phyloP scores from a whole-genome alignment of 2,888 invertebrate species.

The Lordiphosa fenestrarum region DNA sequence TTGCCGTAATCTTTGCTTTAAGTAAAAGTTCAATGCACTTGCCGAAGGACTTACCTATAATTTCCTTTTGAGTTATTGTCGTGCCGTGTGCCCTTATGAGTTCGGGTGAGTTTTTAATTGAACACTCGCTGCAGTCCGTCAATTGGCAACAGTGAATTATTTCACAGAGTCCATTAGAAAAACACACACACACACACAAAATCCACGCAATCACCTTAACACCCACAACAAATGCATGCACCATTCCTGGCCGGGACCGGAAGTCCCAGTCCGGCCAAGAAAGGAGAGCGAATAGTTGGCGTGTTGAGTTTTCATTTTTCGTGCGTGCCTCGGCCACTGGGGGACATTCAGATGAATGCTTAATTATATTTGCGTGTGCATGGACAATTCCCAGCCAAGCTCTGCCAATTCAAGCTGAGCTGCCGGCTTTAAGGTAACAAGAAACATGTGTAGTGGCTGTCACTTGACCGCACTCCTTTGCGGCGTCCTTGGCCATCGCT shows the following conservation, averaged over 20 bases:
- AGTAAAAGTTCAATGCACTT: conserved; percentile 31
- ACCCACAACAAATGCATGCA: conserved; percentile 23
- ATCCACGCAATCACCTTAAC: conserved; percentile 22
- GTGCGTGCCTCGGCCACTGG: conserved; percentile 37
- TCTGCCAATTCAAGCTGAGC: conserved; percentile 28
- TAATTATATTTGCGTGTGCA: conserved; percentile 77
- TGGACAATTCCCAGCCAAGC: conserved; percentile 34
- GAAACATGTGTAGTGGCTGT: conserved; percentile 36
- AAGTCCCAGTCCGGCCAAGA: conserved; percentile 20
- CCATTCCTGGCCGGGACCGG: conserved; percentile 16
- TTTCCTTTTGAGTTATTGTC: conserved; percentile 33
- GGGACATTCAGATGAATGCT: conserved; percentile 30
- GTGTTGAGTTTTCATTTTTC: conserved; percentile 57
- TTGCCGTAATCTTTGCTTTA: conserved; percentile 4
- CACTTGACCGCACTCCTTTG: conserved; percentile 24
- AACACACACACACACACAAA: conserved; percentile 16
- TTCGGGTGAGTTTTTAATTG: conserved; percentile 48
- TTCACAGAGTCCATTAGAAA: conserved; percentile 42
- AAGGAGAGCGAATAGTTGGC: conserved; percentile 29
- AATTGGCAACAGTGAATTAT: conserved; percentile 32
- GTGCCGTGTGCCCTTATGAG: conserved; percentile 20
- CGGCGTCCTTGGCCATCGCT: conserved; percentile 39
- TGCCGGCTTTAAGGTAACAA: conserved; percentile 27
- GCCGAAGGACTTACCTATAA: background rate
- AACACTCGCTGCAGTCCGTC: conserved; percentile 21